Conservation (phyloP, 2,113 vertebrate genomes). For the Ctenodactylus gundi region DNA sequence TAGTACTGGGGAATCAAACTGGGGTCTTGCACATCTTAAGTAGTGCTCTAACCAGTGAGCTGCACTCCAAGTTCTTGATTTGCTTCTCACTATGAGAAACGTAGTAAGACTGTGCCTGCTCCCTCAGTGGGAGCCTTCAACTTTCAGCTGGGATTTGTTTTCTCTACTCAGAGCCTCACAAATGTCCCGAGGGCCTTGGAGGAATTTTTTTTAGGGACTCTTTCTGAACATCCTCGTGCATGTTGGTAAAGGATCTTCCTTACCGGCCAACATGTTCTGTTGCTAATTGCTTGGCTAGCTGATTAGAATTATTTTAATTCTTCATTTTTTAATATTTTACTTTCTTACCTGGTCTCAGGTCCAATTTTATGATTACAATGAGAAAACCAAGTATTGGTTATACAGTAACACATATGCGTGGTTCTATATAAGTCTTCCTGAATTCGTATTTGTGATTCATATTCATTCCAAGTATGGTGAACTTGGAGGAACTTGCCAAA, state of each 20-base stretch:
- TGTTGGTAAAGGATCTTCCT: background rate
- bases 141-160: constrained; percentile 24
- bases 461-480: background rate
- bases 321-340: constrained; percentile 32
- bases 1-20: no score
- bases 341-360: background rate
- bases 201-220: background rate
- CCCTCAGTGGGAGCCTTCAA: background rate
- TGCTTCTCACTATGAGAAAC: no score
- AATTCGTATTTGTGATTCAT: background rate
- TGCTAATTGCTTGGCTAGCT: constrained; percentile 23
- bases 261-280: background rate
- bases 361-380: background rate
- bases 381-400: background rate
- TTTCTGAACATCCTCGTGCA: background rate
- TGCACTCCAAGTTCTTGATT: no score
- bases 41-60: no score
- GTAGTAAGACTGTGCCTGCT: background rate
- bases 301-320: constrained; percentile 14
- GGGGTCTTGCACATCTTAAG: no score
- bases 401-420: background rate
- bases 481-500: background rate
- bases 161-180: background rate
- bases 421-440: background rate
- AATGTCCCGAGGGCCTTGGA: background rate